Percentiles rank a stretch among this genome's conserved stretches.
These are phyloP conservation scores for Motacilla tschutschensis DNA, from an alignment of 2,113 vertebrate species.

Conservation along the genomic window DNA sequence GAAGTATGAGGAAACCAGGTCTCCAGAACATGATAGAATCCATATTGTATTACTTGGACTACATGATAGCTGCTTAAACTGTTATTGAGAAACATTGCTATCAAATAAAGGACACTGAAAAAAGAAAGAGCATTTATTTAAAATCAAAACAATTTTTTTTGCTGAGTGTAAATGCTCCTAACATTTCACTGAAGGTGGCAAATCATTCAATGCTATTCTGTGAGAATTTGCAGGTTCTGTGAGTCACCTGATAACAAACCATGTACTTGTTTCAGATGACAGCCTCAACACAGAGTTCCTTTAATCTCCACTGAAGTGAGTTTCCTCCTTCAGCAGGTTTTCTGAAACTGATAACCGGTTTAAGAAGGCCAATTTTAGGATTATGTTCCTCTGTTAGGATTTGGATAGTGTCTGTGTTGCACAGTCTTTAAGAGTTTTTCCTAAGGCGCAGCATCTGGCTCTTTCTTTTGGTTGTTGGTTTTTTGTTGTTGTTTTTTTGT, in stretches of 20 bases:
- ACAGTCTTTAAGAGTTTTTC: neutral
- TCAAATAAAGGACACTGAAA: neutral
- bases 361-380: neutral
- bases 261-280: neutral
- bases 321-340: neutral
- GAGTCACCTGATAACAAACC: neutral
- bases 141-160: neutral
- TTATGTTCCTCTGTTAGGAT: neutral
- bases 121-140: neutral
- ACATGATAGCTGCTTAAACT: neutral
- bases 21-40: neutral
- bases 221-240: neutral
- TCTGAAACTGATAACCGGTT: neutral
- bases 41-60: neutral
- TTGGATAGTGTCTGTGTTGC: accelerated
- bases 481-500: no score
- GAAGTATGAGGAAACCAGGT: neutral
- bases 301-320: neutral
- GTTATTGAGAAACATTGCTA: neutral
- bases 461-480: neutral
- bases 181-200: neutral
- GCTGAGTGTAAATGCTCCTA: neutral
- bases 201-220: neutral
- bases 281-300: neutral
- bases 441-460: neutral